Evolutionary conservation across 2,797 vertebrate genomes (phyloP), one percentile per base, ranked within the genome.

Genomic region (Poecilia wingei): DNA sequence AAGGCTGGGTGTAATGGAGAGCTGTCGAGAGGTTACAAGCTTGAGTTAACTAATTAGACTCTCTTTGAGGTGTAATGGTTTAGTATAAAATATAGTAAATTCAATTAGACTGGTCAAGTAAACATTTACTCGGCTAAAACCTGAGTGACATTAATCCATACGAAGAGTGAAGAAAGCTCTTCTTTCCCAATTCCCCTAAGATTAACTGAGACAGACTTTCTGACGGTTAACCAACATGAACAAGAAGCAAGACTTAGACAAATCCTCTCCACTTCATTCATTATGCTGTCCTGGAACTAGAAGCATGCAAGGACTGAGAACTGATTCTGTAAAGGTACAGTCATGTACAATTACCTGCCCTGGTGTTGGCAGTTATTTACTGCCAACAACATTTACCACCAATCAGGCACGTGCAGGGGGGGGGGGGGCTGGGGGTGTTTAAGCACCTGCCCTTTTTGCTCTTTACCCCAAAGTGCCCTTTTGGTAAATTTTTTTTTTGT

Each of bases 61-160:
- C 79, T 90, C 74, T 87, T 81, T 13, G 31, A 78, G 70, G 81
- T 45, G 81, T 88, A 88, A 93, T 89, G 75, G 85, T 82, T 81
- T 83, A 70, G 80, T 90, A 87, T 88, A 84, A 85, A 86, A 86
- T 86, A 82, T 79, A 72, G 84, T 76, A 74, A 90, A 92, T 90
- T 92, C 84, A 91, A 93, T 94, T 93, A 91, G 90, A 89, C 28
- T 72, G 83, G 87, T 66, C 85, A 89, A 89, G 86, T 91, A 91
- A 93, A 93, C 82, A 89, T 86, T 85, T 84, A 80, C 78, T 85
- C 87, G 77, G 81, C 88, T 89, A 87, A 85, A 91, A 89, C 86
- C 84, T 88, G 81, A 89, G 83, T 88, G 84, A 91, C 87, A 89
- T 91, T 89, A 91, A 91, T 90, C 86, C 84, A 76, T 55, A 39